Evolutionary conservation across 2,797 vertebrate genomes (phyloP), one percentile per base, ranked within the genome.

Genomic region (Tadarida brasiliensis): DNA sequence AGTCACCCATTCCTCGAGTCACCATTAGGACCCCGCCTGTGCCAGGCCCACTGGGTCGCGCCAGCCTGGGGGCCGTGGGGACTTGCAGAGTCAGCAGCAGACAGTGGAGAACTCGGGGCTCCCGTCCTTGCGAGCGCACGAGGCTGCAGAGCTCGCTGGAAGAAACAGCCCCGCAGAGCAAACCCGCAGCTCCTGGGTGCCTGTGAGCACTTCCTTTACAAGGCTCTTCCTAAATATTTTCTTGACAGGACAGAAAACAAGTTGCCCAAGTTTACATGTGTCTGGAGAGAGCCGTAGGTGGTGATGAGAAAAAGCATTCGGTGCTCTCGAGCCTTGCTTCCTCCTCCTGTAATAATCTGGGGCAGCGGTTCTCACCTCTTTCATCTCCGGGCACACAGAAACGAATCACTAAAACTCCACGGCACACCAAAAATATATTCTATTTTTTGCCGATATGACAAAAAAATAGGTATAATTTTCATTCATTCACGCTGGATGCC

Each of bases 201-300:
- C 91, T 91, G 71, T 51, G 35, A 97, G 91, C 68, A 94, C 94
- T 33, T 86, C 33, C 73, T 97, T 97, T 90, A 96, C 90, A 96
- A 96, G 96, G 61, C 73, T 97, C 33, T 90, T 95, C 71, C 94
- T 96, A 96, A 96, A 95, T 96, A 83, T 97, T 96, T 97, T 98
- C 95, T 92, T 98, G 94, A 96, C 96, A 97, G 92, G 96, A 95
- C 91, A 91, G 61, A 90, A 87, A 98, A 97, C 74, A 94, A 88
- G 76, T 96, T 92, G 65, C 71, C 87, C 63, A 91, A 84, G 85
- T 97, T 97, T 88, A 96, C 84, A 91, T 93, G 65, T 76, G 92
- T 97, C 15, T 89, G 61, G 93, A 6, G 90, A 95, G 92, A 90
- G 65, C 85, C 95, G 86, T 63, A 90, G 96, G 51, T 33, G 89